Percentiles rank a stretch among this genome's conserved stretches.
phyloP scores from a whole-genome alignment of 2,888 invertebrate genomes.

The Listrodromus nycthemerus region DNA sequence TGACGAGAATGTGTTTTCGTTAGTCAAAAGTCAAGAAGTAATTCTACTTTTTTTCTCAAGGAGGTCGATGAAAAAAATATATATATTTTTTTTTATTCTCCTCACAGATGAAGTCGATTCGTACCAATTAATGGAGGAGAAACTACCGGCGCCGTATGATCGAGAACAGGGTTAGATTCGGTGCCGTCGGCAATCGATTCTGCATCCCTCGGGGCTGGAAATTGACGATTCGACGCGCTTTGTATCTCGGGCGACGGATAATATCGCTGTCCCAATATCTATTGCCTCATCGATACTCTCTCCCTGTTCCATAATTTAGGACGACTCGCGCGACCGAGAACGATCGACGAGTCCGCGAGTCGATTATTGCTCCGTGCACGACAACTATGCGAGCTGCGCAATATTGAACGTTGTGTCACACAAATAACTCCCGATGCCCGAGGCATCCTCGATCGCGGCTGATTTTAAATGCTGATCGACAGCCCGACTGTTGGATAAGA shows the following conservation, averaged over 20 bases:
- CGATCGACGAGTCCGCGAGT: slow-evolving; percentile 20
- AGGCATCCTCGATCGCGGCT: slow-evolving; percentile 22
- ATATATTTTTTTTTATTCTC: no score
- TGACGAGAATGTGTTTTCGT: no score
- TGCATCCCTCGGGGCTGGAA: slow-evolving; percentile 10
- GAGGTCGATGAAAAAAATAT: no score
- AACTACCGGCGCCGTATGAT: background rate
- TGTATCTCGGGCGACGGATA: background rate
- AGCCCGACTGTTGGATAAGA: background rate
- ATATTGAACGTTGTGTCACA: slow-evolving; percentile 31
- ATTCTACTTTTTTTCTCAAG: no score
- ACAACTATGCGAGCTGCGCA: background rate
- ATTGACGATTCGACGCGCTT: slow-evolving; percentile 10
- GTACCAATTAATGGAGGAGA: background rate
- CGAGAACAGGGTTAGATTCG: slow-evolving; percentile 1
- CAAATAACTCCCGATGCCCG: slow-evolving; percentile 15
- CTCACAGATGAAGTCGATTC: background rate
- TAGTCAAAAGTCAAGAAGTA: no score
- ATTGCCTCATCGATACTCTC: slow-evolving; percentile 1
- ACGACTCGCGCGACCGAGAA: slow-evolving; percentile 25
- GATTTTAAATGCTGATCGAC: slow-evolving; percentile 37
- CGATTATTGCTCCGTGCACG: slow-evolving; percentile 8
- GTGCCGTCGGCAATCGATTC: slow-evolving; percentile 24
- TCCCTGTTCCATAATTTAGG: slow-evolving; percentile 31
- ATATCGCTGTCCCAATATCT: background rate